phyloP scores from a whole-genome alignment of 2,113 vertebrate species.

The Macrotus californicus region DNA sequence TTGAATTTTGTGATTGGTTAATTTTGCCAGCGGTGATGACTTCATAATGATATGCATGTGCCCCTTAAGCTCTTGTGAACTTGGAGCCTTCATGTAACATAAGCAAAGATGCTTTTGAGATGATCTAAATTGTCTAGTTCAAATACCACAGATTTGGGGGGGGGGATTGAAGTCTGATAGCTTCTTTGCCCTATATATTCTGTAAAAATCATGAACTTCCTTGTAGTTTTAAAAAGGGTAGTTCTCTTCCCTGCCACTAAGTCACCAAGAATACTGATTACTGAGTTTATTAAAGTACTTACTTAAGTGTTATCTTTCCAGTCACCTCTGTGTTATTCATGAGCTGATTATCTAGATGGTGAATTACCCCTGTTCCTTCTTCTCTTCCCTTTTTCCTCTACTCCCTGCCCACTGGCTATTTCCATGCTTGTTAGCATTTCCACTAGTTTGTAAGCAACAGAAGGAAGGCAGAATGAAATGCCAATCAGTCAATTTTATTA shows the following conservation, averaged over 20 bases:
- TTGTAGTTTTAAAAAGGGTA: background rate
- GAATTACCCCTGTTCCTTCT: conserved; percentile 41
- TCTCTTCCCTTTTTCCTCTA: background rate
- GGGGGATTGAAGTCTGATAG: background rate
- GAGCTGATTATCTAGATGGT: conserved; percentile 62
- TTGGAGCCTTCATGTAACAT: background rate
- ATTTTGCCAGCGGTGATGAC: background rate
- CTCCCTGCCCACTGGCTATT: background rate
- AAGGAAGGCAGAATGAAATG: background rate
- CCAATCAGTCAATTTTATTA: conserved; percentile 68
- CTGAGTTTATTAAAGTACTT: conserved; percentile 62
- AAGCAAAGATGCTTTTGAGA: background rate
- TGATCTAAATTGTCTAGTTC: background rate
- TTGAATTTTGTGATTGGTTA: background rate
- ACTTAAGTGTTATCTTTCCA: conserved; percentile 56
- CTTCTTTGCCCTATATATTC: background rate
- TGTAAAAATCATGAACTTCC: conserved; percentile 43
- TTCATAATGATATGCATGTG: background rate
- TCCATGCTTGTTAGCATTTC: conserved; percentile 42
- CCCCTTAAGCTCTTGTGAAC: background rate
- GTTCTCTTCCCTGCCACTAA: conserved; percentile 17
- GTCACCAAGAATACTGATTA: conserved; percentile 38
- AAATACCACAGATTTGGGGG: background rate
- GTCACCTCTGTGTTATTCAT: conserved; percentile 63
- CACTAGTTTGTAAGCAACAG: conserved; percentile 13